Base-by-base conservation (phyloP, 64 coral and sea anemone species). In the Actinia tenebrosa region DNA sequence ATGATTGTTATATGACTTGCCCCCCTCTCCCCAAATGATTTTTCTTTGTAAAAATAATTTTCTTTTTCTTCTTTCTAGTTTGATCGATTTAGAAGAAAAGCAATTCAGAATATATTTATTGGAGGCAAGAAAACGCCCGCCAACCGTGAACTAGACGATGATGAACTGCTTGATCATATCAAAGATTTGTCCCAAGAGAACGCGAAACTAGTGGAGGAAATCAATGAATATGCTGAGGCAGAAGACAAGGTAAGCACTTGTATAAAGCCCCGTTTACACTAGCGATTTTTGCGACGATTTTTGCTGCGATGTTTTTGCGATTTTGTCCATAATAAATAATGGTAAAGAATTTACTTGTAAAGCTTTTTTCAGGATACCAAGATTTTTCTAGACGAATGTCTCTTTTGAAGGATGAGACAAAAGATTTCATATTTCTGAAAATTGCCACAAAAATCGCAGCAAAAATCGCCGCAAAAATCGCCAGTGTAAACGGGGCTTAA, bases 91-190 rank as follows among this genome's bases (percentile, higher is more conserved):
- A 77, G 88, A 22, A 88, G 60, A 53, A 96, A 96, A 60, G 79
- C 92, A 10, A 93, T 96, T 37, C 91, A 96, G 37, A 84, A 92
- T 81, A 88, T 83, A 22, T 92, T 90, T 45, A 90, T 75, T 53
- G 89, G 89, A 55, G 88, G 85, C 4, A 58, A 86, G 68, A 82
- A 83, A 50, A 79, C 56, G 4, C 86, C 94, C 25, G 81, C 80
- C n/a, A 83, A 92, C 81, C 83, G 87, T 22, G 94, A 96, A 96
- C 53, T 96, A 42, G 91, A 96, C 69, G 94, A 96, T 25, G 90
- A 96, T 45, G 94, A 96, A 89, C 84, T 96, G 1, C 71, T 96
- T 60, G 94, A 96, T 69, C 72, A 85, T 61, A 78, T 96, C 52
- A 96, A 89, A 81, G 91, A 96, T 11, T n/a, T 90, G 58, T 84